Percentiles rank a stretch among this genome's conserved stretches.
These are phyloP conservation scores for Trichonephila inaurata DNA, from an alignment of 1,140 invertebrate genomes.

Conservation along the genomic window DNA sequence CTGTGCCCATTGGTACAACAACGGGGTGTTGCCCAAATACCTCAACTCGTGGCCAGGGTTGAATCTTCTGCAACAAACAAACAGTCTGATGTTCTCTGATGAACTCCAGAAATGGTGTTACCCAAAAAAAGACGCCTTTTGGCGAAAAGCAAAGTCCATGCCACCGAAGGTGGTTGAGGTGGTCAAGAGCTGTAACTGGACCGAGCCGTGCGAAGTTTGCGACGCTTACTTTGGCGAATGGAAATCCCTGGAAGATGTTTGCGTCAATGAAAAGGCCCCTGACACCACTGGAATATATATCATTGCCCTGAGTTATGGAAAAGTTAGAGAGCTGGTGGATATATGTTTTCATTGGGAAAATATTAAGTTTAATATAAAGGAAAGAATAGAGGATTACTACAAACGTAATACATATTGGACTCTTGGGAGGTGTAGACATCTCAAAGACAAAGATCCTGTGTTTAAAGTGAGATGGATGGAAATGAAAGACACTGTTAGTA, in stretches of 20 bases:
- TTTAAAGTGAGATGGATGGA: not conserved
- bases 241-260: not conserved
- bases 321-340: not conserved
- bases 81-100: not conserved
- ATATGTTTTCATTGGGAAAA: not conserved
- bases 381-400: too few species aligned
- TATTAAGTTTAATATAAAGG: too few species aligned
- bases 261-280: not conserved
- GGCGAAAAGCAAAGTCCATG: not conserved
- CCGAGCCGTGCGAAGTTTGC: not conserved
- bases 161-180: not conserved
- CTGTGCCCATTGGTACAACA: constrained; percentile 35
- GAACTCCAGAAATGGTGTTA: constrained; percentile 23
- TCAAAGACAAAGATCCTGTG: too few species aligned
- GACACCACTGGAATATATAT: not conserved
- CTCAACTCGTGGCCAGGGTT: constrained; percentile 16
- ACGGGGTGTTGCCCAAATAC: not conserved
- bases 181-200: not conserved
- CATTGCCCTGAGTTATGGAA: not conserved
- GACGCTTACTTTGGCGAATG: not conserved
- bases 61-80: not conserved
- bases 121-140: not conserved
- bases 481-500: not conserved
- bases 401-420: too few species aligned
- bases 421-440: too few species aligned